Percentiles rank a stretch among this genome's conserved stretches.
Conservation (phyloP, 1,140 invertebrate species). For the Medauroidea extradentata region DNA sequence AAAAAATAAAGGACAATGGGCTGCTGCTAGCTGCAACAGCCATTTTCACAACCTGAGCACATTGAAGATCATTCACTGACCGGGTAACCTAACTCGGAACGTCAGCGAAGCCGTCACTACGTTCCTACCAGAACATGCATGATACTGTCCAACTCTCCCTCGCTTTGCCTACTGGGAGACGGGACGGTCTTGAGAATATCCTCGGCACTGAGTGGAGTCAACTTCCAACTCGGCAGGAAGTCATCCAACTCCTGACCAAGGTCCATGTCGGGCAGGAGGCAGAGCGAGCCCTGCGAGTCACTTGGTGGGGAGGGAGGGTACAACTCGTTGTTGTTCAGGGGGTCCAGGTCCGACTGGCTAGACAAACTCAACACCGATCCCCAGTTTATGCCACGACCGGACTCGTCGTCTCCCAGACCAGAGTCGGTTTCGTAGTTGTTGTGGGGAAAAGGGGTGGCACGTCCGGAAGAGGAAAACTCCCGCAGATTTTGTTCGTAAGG, state of each 20-base stretch:
- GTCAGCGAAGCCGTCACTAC: conserved; percentile 7
- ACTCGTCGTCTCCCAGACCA: conserved; percentile 72
- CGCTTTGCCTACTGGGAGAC: conserved; percentile 4
- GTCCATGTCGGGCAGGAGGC: conserved; percentile 23
- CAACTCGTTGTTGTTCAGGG: conserved; percentile 72
- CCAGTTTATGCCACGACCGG: conserved; percentile 78
- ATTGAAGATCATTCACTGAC: conserved; percentile 10
- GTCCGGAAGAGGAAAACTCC: conserved; percentile 25
- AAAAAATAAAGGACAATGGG: no score
- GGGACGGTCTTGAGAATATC: conserved; percentile 56
- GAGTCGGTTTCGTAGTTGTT: conserved; percentile 59
- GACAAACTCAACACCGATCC: conserved; percentile 82
- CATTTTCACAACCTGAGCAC: conserved; percentile 15
- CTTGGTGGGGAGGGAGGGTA: conserved; percentile 46
- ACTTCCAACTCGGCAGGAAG: conserved; percentile 59
- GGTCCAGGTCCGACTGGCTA: conserved; percentile 76
- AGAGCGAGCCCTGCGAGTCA: conserved; percentile 37
- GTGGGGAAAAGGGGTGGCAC: conserved; percentile 29
- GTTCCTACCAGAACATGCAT: conserved; percentile 29
- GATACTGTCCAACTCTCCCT: conserved; percentile 24
- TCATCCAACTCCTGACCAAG: conserved; percentile 38
- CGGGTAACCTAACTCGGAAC: conserved; percentile 8
- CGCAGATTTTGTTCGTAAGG: conserved; percentile 26
- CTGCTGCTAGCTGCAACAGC: no score
- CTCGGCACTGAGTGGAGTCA: conserved; percentile 60